phyloP scores from a whole-genome alignment of 2,888 invertebrate genomes.

The Spodoptera littoralis region DNA sequence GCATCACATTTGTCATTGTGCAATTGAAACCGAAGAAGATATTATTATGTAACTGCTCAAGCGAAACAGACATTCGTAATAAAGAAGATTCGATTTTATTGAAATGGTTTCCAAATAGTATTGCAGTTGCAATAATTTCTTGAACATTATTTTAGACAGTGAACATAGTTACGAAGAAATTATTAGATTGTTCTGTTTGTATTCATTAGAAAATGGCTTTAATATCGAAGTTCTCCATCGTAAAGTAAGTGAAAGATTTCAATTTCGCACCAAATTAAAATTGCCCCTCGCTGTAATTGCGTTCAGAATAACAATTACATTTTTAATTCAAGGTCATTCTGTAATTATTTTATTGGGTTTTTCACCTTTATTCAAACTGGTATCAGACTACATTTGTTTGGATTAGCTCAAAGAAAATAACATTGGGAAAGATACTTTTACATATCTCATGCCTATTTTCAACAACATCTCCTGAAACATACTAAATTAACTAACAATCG shows the following conservation, averaged over 20 bases:
- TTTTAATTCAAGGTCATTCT: conserved; percentile 17
- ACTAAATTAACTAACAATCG: too few species aligned
- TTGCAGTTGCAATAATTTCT: conserved; percentile 11
- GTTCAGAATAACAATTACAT: conserved; percentile 32
- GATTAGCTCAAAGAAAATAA: too few species aligned
- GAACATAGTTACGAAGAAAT: background rate
- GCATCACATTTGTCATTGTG: background rate
- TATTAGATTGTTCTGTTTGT: conserved; percentile 1
- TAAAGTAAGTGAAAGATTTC: conserved; percentile 22
- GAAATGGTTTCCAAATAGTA: conserved; percentile 14
- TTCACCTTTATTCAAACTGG: too few species aligned
- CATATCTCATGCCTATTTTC: too few species aligned
- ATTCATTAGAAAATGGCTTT: conserved; percentile 4
- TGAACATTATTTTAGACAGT: conserved; percentile 1
- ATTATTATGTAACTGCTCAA: conserved; percentile 8
- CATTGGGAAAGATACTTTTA: too few species aligned
- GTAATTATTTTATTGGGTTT: conserved; percentile 7
- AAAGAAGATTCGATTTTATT: conserved; percentile 2
- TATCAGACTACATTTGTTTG: too few species aligned
- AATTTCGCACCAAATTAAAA: conserved; percentile 47
- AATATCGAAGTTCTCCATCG: conserved; percentile 15
- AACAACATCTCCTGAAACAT: too few species aligned
- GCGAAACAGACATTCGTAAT: conserved; percentile 1
- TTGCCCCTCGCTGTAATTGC: conserved; percentile 34
- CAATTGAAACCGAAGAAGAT: background rate